These are phyloP conservation scores for Drosophila tripunctata DNA, from an alignment of 2,888 invertebrate species.

Conservation along the genomic window DNA sequence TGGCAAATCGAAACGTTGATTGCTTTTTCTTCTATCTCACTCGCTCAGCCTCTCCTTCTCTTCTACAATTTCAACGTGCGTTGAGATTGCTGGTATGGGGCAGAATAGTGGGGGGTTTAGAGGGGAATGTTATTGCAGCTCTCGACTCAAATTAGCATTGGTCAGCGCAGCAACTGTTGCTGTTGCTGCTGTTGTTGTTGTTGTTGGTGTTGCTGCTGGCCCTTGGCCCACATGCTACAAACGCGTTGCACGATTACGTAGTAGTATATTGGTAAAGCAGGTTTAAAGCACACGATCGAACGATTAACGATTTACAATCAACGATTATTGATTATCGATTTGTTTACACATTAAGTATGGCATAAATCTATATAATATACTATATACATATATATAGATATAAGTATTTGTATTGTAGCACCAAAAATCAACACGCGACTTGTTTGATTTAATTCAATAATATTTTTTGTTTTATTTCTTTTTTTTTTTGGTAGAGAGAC, in stretches of 20 bases:
- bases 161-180: conserved; percentile 25
- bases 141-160: conserved; percentile 47
- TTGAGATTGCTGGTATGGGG: neutral
- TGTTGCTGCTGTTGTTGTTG: conserved; percentile 6
- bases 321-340: conserved; percentile 20
- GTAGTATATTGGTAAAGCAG: conserved; percentile 41
- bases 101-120: neutral
- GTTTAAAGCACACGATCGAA: conserved; percentile 43
- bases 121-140: conserved; percentile 9
- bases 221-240: conserved; percentile 30
- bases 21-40: conserved; percentile 29
- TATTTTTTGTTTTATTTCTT: neutral
- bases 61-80: conserved; percentile 1
- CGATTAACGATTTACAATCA: conserved; percentile 29
- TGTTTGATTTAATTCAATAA: neutral
- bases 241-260: conserved; percentile 27
- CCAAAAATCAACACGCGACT: conserved; percentile 32
- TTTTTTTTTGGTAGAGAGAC: neutral
- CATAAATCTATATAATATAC: neutral
- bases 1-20: conserved; percentile 55
- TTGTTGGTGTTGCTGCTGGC: neutral
- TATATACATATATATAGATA: neutral
- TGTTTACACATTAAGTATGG: neutral
- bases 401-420: neutral
- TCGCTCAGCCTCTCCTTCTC: neutral